Evolutionary conservation across 1,140 invertebrate genomes (phyloP), one percentile per base, ranked within the genome.

Genomic region (Drosophila mauritiana): DNA sequence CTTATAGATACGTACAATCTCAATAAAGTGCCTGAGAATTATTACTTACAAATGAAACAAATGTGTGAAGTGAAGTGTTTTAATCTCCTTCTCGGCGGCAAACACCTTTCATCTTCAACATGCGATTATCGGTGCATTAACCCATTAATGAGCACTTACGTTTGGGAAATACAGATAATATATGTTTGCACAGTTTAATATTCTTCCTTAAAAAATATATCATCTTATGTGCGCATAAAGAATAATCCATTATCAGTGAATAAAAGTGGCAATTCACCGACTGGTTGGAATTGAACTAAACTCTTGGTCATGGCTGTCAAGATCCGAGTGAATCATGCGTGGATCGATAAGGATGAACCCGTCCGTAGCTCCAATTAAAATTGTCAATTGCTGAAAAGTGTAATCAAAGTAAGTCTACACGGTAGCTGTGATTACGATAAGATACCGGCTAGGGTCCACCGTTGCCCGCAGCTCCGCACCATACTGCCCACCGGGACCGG

Each of bases 21-120:
- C 68, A 88, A 88, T 89, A 88, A 88, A 89, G 83, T 88, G 84
- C 84, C 84, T 88, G 61, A 76, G 53, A 76, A 77, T 73, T 61
- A 83, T 68, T 65, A 76, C 43, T 53, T 45, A 64, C 46, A 42
- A 68, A 52, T 64, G 27, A 36, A 64, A 2, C 8, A 11, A 51
- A 4, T 2, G 1, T 25, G 7, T n/a, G 10, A n/a, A 34, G 7
- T n/a, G 10, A n/a, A 46, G 45, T 52, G n/a, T 0, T 52, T 51
- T 49, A 39, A 17, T 48, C 42, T 1, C 0, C 13, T 3, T 20
- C 31, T 4, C 10, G 11, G 25, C 36, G 36, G 45, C 7, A 4
- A 6, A 20, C 20, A 6, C 7, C 63, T 62, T 63, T 63, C 57
- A 63, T 51, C 12, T 45, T 36, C 12, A 45, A 46, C 11, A 37